A percentile compares a stretch with the other conserved stretches of the same genome.
These are phyloP conservation scores for Aproaerema taeniolella DNA, from an alignment of 2,888 invertebrate genomes.

Conservation along the genomic window DNA sequence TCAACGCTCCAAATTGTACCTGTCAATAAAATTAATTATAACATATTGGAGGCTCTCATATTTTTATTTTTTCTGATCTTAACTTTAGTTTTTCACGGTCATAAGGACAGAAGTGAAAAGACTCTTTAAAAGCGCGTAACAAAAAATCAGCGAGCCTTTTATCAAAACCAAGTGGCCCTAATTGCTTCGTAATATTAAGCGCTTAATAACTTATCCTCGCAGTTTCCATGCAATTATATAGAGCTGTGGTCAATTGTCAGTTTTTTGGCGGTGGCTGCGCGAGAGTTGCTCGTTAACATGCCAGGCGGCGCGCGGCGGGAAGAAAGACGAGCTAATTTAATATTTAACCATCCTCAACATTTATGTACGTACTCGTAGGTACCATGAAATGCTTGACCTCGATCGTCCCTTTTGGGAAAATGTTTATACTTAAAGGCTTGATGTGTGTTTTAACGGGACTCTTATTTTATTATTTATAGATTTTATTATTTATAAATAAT, in stretches of 20 bases:
- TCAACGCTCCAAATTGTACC: constrained; percentile 17
- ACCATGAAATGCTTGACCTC: constrained; percentile 51
- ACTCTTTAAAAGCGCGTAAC: no score
- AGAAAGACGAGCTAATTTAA: constrained; percentile 56
- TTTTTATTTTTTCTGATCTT: no score
- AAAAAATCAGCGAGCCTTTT: no score
- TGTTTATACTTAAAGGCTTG: constrained; percentile 31
- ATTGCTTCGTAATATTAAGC: no score
- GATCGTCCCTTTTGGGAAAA: constrained; percentile 44
- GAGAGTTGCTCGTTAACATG: constrained; percentile 64
- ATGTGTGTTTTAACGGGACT: constrained; percentile 34
- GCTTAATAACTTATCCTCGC: no score
- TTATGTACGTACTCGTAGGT: constrained; percentile 26
- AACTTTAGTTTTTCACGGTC: no score
- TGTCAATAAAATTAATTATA: no score
- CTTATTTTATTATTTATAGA: constrained; percentile 20
- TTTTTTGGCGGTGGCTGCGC: constrained; percentile 40
- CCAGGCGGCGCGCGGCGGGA: constrained; percentile 42
- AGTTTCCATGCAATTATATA: constrained; percentile 55
- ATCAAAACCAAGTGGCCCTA: no score
- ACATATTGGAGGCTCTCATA: no score
- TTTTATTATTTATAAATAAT: constrained; percentile 5
- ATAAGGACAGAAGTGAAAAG: no score
- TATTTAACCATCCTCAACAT: constrained; percentile 56
- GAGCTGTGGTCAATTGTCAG: constrained; percentile 36